Conservation (phyloP, 2,113 vertebrate species). For the Andinoacara biseriatus region DNA sequence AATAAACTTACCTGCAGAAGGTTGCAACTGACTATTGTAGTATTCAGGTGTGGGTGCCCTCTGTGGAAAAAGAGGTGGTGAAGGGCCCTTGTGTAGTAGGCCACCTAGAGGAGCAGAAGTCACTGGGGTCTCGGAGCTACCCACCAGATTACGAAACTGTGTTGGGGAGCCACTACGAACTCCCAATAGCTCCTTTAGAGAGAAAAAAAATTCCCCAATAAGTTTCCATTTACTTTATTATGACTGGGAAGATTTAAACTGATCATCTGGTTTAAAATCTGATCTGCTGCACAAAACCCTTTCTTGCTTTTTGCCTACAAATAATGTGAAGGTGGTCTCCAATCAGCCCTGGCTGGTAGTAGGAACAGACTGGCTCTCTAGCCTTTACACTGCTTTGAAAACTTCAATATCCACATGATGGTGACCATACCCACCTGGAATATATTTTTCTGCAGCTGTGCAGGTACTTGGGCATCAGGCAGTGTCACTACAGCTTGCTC, state of each 20-base stretch:
- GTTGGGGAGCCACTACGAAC: slow-evolving; percentile 85
- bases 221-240: neutral
- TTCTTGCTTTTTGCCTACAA: too few species aligned
- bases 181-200: slow-evolving; percentile 88
- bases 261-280: too few species aligned
- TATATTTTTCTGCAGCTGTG: slow-evolving; percentile 89
- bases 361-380: neutral
- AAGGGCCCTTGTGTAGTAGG: slow-evolving; percentile 86
- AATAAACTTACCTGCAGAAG: slow-evolving; percentile 81
- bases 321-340: neutral
- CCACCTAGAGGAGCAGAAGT: slow-evolving; percentile 74
- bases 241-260: too few species aligned
- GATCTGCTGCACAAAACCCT: too few species aligned
- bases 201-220: neutral
- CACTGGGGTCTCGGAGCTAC: slow-evolving; percentile 78
- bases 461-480: slow-evolving; percentile 83
- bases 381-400: too few species aligned
- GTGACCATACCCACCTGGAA: slow-evolving; percentile 84
- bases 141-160: slow-evolving; percentile 86
- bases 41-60: slow-evolving; percentile 91
- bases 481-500: slow-evolving; percentile 85
- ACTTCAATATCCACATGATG: neutral
- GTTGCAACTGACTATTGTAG: slow-evolving; percentile 85
- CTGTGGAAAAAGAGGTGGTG: slow-evolving; percentile 89
- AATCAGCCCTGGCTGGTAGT: too few species aligned